Percentiles rank a stretch among this genome's conserved stretches.
These are phyloP conservation scores for Ispidina picta DNA, from an alignment of 2,797 vertebrate genomes.

Conservation along the genomic window DNA sequence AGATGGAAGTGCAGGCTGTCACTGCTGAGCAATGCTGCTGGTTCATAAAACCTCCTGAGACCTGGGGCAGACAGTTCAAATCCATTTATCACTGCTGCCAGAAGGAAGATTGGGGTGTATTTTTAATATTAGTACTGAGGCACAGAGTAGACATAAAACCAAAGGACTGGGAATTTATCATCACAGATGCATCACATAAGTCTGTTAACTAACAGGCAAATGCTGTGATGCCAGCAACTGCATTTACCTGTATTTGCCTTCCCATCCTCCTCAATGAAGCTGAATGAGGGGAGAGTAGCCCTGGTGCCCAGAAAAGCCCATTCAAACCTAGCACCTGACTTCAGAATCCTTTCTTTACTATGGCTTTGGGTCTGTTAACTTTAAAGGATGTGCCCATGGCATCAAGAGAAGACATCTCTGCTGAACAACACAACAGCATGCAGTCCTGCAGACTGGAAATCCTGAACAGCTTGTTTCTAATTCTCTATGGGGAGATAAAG, in stretches of 20 bases:
- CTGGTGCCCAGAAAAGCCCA: fast-evolving
- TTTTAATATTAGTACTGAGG: neutral
- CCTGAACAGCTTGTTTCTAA: neutral
- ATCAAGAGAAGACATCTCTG: neutral
- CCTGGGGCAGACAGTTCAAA: neutral
- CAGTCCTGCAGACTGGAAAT: neutral
- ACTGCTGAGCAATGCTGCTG: neutral
- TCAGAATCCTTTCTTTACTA: neutral
- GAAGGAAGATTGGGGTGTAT: neutral
- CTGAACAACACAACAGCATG: neutral
- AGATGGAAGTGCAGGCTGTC: neutral
- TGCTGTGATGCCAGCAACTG: neutral
- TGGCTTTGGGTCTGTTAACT: neutral
- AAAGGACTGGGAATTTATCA: neutral
- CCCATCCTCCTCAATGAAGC: neutral
- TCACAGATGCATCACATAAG: neutral
- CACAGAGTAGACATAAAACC: neutral
- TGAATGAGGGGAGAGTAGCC: neutral
- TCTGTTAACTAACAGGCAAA: neutral
- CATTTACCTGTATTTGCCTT: neutral
- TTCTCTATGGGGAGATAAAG: neutral
- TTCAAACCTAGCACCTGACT: neutral
- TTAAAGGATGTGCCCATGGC: neutral
- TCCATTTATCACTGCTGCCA: neutral
- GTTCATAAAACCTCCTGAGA: neutral